phyloP scores from a whole-genome alignment of 2,888 invertebrate genomes.

The Drosophila nigricruria region DNA sequence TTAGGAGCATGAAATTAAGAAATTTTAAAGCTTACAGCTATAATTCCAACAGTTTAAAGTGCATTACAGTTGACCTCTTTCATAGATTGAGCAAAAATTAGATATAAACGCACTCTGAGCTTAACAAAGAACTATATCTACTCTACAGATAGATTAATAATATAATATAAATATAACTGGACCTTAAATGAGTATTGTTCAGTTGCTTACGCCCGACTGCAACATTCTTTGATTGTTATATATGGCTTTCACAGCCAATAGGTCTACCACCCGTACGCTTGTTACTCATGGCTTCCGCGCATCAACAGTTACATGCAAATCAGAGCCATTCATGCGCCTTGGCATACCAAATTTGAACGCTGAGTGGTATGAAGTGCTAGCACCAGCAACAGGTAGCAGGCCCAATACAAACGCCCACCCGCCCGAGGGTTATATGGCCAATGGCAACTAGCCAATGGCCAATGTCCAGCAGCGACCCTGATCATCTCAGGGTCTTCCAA shows the following conservation, averaged over 20 bases:
- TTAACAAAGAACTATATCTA: background rate
- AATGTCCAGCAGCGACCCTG: conserved; percentile 62
- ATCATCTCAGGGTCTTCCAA: conserved; percentile 66
- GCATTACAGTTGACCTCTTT: background rate
- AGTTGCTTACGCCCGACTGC: background rate
- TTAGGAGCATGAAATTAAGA: background rate
- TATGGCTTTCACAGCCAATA: background rate
- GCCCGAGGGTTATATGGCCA: conserved; percentile 28
- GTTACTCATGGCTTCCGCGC: conserved; percentile 22
- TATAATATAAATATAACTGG: background rate
- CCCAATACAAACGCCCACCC: conserved; percentile 41
- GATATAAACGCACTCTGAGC: background rate
- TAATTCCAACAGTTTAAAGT: background rate
- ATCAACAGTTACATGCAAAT: conserved; percentile 66
- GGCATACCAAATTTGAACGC: conserved; percentile 21
- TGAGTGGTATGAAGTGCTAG: conserved; percentile 26
- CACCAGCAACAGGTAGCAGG: conserved; percentile 33
- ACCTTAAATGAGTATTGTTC: background rate
- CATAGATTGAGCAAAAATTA: background rate
- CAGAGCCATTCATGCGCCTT: conserved; percentile 24
- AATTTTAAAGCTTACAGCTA: background rate
- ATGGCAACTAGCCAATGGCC: conserved; percentile 8
- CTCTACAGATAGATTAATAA: no score
- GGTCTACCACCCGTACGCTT: conserved; percentile 15
- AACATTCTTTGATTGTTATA: background rate